Evolutionary conservation across 2,888 invertebrate genomes (phyloP).

Genomic region (Meta bourneti): DNA sequence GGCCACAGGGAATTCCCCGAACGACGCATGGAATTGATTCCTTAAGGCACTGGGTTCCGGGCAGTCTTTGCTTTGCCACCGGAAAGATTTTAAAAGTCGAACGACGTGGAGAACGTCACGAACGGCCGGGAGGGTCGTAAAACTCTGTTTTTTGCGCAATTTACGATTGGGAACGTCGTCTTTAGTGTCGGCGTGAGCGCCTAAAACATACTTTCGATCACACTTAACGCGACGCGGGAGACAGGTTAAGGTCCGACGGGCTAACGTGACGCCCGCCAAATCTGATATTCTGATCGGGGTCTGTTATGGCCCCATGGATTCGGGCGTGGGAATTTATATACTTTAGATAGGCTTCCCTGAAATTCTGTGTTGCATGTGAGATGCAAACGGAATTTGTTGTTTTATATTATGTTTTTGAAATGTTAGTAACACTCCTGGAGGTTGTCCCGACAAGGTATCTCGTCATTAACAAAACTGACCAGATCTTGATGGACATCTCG

Average conservation of each 20-base stretch:
- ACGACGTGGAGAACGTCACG: slow-evolving; percentile 4
- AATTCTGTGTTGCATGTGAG: too few relatives aligned
- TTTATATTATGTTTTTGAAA: too few relatives aligned
- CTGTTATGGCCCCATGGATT: background rate
- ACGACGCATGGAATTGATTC: slow-evolving; percentile 19
- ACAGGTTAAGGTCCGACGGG: background rate
- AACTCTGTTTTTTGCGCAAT: slow-evolving; percentile 35
- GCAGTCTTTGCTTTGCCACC: background rate
- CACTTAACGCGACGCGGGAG: slow-evolving; percentile 20
- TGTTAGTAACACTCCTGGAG: too few relatives aligned
- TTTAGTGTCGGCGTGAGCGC: slow-evolving; percentile 20
- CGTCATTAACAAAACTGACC: too few relatives aligned
- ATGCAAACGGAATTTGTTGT: too few relatives aligned
- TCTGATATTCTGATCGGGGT: background rate
- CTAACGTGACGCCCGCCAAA: background rate
- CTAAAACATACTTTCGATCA: slow-evolving; percentile 39
- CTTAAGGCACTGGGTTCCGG: slow-evolving; percentile 8
- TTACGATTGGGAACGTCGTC: slow-evolving; percentile 22
- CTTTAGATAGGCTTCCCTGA: too few relatives aligned
- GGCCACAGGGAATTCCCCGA: slow-evolving; percentile 14
- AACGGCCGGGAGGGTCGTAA: slow-evolving; percentile 32
- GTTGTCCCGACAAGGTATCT: too few relatives aligned
- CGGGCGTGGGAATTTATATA: background rate
- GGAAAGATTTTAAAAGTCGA: slow-evolving; percentile 41
- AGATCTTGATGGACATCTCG: too few relatives aligned